Base-by-base conservation (phyloP, 2,888 invertebrate species). In the Agrilus mali region DNA sequence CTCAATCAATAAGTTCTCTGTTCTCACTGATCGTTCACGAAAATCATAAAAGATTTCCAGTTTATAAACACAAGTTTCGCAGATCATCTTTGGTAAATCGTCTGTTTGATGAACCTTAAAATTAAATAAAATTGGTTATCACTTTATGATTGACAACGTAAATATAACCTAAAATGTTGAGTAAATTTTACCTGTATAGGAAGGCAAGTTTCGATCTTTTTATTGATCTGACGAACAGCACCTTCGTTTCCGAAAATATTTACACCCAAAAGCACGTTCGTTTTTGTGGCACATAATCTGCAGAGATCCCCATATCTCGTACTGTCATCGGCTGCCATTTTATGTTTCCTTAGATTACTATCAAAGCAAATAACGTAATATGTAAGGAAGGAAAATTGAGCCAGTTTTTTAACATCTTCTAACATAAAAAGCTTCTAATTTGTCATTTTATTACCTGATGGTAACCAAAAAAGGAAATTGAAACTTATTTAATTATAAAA, bases 21-120 rank as follows among this genome's bases (percentile, higher is more conserved):
- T 74, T 44, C 70, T 67, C 20, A 73, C 52, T 50, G 72, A 69
- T 51, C 72, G 69, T 50, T 74, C 72, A 43, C 73, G 67, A 56
- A 77, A 76, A 41, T 75, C 73, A 52, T 67, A 72, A 42, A 75
- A 60, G 40, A 72, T 60, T 49, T 77, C 75, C 41, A 77, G 54
- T 54, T 76, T 76, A 48, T 68, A 74, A 10, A 73, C 63, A 53
- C 76, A 76, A 38, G 70, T 68, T 48, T 71, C 70, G 51, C 76
- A 77, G 4, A 77, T 68, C 57, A 74, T 70, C 64, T 77, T 77
- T 15, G 76, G 75, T 37, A 76, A 60, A 50, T 71, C 70, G 56
- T 76, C 76, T 15, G 64, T 59, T 59, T 70, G 64, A 36, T 71
- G 69, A 22, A 76, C 69, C 76, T 75, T 50, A 17, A 61, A 62